Percentiles rank a stretch among this genome's conserved stretches.
phyloP scores from a whole-genome alignment of 2,888 invertebrate genomes.

The Pyrrhia umbra region DNA sequence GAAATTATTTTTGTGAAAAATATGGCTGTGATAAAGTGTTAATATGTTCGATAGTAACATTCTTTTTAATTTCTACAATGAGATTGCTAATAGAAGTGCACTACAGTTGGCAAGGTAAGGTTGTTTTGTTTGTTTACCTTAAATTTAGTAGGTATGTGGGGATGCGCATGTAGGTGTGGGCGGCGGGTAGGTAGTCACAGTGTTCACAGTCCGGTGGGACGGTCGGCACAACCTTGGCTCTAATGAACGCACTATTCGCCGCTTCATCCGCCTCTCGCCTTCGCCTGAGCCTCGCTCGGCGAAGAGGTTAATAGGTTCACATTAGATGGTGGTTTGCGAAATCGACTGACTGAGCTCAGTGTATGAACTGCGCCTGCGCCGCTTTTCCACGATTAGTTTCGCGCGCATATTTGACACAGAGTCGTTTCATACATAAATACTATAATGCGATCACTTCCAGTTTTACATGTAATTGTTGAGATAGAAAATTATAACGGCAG shows the following conservation, averaged over 20 bases:
- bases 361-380: slow-evolving; percentile 80
- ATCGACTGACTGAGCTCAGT: slow-evolving; percentile 80
- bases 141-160: slow-evolving; percentile 72
- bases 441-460: slow-evolving; percentile 22
- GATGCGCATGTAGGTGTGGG: slow-evolving; percentile 70
- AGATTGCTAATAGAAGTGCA: slow-evolving; percentile 89
- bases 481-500: background rate
- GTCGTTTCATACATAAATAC: slow-evolving; percentile 40
- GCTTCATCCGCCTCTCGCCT: slow-evolving; percentile 89
- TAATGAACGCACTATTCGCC: slow-evolving; percentile 87
- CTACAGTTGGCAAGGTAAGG: slow-evolving; percentile 89
- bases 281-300: slow-evolving; percentile 86
- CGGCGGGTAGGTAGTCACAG: slow-evolving; percentile 62
- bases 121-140: slow-evolving; percentile 83
- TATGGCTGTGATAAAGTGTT: slow-evolving; percentile 90
- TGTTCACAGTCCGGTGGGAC: slow-evolving; percentile 74
- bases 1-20: slow-evolving; percentile 79
- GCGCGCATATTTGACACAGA: slow-evolving; percentile 78
- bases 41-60: slow-evolving; percentile 89
- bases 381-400: slow-evolving; percentile 84
- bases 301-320: slow-evolving; percentile 90
- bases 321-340: slow-evolving; percentile 90
- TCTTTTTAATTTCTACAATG: slow-evolving; percentile 89
- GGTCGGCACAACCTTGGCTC: slow-evolving; percentile 86
- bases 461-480: slow-evolving; percentile 1